Conservation (phyloP, 2,113 vertebrate species). For the Paracanthobrama guichenoti region DNA sequence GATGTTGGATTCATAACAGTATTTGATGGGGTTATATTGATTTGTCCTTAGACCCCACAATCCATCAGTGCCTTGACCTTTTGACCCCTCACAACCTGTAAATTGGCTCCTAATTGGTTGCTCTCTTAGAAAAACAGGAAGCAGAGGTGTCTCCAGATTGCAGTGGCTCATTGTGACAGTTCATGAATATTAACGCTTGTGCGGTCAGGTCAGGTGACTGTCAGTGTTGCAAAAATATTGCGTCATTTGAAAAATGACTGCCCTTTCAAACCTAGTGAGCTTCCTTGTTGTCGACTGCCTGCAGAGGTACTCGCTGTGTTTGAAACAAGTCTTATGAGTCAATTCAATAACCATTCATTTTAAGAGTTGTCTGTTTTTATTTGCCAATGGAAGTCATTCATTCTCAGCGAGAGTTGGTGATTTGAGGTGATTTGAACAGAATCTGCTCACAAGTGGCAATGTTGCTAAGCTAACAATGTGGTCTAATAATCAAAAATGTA, state of each 20-base stretch:
- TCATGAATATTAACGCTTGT: constrained; percentile 1
- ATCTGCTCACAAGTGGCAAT: neutral
- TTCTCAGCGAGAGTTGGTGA: neutral
- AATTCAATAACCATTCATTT: neutral
- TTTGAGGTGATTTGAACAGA: neutral
- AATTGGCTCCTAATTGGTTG: constrained; percentile 72
- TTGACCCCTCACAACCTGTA: constrained; percentile 62
- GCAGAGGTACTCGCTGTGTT: neutral
- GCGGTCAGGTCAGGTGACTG: neutral
- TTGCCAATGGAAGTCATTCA: neutral
- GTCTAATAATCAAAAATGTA: neutral
- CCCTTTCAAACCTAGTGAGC: neutral
- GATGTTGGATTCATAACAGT: neutral
- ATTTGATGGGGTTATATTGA: constrained; percentile 60
- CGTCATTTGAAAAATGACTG: neutral
- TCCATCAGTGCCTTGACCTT: constrained; percentile 69
- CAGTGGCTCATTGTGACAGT: neutral
- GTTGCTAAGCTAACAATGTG: neutral
- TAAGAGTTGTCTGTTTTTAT: neutral
- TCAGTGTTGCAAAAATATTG: constrained; percentile 9
- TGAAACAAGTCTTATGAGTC: neutral
- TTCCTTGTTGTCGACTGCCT: neutral
- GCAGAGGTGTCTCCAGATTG: constrained; percentile 17
- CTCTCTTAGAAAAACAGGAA: constrained; percentile 43
- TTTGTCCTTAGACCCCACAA: constrained; percentile 61